Base-by-base conservation (phyloP, 2,797 vertebrate genomes). In the Schizothorax lantsangensis region DNA sequence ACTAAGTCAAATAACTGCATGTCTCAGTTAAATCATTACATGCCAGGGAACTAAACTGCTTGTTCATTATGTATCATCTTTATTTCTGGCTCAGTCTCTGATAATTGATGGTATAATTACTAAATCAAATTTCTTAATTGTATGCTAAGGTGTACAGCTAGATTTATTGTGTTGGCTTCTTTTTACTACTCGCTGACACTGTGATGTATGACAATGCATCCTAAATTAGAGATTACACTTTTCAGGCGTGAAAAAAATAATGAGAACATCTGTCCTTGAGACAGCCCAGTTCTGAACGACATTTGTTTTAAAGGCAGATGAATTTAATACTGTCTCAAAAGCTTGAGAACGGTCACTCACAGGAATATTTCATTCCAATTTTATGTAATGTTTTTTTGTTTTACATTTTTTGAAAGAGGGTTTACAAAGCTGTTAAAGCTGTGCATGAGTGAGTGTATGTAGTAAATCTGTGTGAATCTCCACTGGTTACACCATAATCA, bases 51-150 rank as follows among this genome's bases (percentile, higher is more conserved):
- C 57, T 79, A 68, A 26, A 57, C 36, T 19, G 66, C 38, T 72
- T 43, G 49, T 59, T 75, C 6, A 77, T 66, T 64, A 52, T n/a
- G 12, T 59, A 84, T 66, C 33, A 73, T 62, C 19, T 84, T 75
- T 17, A 75, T 49, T n/a, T 38, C 40, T 33, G 21, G 45, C 21
- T 77, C 43, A 64, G 43, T 52, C 5, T 30, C 43, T 77, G 15
- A 15, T 66, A 62, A 77, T n/a, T 66, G 23, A 77, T 68, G 9
- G 15, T 77, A 12, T 68, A 77, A 49, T 84, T 77, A 52, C 57
- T 52, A 23, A 84, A 84, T 68, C 52, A n/a, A 5, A 68, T 84
- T 62, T 66, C 73, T 77, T 84, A 49, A 84, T 84, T 84, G 11
- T 77, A 77, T 84, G 33, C 30, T 14, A 59, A 68, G 21, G 83